Base-by-base conservation (phyloP, 2,113 vertebrate genomes). In the Anarhynchus alexandrinus region DNA sequence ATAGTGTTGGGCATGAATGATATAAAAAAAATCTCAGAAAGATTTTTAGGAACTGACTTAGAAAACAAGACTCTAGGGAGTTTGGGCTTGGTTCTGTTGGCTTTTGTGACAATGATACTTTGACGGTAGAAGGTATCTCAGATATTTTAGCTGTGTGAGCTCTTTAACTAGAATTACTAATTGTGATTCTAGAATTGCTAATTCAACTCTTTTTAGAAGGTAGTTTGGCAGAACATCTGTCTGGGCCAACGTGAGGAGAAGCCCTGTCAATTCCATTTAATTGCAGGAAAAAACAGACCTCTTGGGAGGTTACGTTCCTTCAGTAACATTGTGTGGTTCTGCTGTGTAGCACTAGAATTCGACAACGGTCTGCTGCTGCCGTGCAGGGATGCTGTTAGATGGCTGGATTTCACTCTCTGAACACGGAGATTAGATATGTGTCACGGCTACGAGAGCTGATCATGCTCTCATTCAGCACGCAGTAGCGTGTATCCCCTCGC, bases 391-490 rank as follows among this genome's bases (percentile, higher is more conserved):
- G 49, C 43, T 90, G n/a, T 45, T 65, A 54, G 58, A 21, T 85
- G 62, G 42, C 45, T 64, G 76, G 73, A 49, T 59, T 83, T 70
- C 16, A 15, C 40, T 71, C 27, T 32, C 45, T 58, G 62, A 59
- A n/a, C 36, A 18, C 6, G 17, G 45, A 47, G 40, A 38, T 52
- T 42, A 78, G 52, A 3, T 42, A 38, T 1, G 10, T 36, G 34
- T 65, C 34, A 89, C 61, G 55, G 27, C 78, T 74, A 17, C 30
- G 45, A 40, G 38, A 57, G 29, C 27, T 40, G 58, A n/a, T 66
- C 0, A 1, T 30, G 40, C 27, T 36, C n/a, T 59, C 17, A 42
- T 72, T 78, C 61, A 45, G 47, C 25, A 9, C 0, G 3, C 7
- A 29, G 18, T 29, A 57, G 51, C 26, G 47, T 13, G 40, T 19